These are phyloP conservation scores for Blera fallax DNA, from an alignment of 2,888 invertebrate genomes.

Conservation along the genomic window DNA sequence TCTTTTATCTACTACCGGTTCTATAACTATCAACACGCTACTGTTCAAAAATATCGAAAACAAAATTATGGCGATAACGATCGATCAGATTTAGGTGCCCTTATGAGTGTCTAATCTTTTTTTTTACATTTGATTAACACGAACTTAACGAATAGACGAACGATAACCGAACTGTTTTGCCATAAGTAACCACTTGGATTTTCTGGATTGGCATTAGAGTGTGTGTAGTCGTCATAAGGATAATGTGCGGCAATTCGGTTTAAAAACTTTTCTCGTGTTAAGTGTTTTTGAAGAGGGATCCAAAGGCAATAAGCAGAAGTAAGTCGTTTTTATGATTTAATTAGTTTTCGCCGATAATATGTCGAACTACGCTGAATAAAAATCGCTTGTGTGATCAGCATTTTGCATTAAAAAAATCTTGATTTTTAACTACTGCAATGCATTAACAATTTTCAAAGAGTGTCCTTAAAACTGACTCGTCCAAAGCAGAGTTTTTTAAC, in stretches of 20 bases:
- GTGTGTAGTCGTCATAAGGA: background rate
- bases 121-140: background rate
- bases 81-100: constrained; percentile 8
- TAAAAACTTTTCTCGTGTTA: background rate
- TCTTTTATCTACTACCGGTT: background rate
- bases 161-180: background rate
- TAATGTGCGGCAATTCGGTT: background rate
- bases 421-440: too few species aligned
- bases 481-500: too few species aligned
- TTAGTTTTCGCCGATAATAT: too few species aligned
- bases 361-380: too few species aligned
- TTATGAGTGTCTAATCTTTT: constrained; percentile 7
- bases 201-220: background rate
- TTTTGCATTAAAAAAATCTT: too few species aligned
- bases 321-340: too few species aligned
- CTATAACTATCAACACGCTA: background rate
- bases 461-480: too few species aligned
- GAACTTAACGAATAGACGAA: background rate
- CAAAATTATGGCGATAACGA: background rate
- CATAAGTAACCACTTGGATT: background rate
- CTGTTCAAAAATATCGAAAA: background rate
- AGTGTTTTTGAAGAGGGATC: background rate
- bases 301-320: background rate
- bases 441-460: too few species aligned
- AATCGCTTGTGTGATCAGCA: too few species aligned